Evolutionary conservation across 2,888 invertebrate genomes (phyloP).

Genomic region (Caenorhabditis zanzibari): DNA sequence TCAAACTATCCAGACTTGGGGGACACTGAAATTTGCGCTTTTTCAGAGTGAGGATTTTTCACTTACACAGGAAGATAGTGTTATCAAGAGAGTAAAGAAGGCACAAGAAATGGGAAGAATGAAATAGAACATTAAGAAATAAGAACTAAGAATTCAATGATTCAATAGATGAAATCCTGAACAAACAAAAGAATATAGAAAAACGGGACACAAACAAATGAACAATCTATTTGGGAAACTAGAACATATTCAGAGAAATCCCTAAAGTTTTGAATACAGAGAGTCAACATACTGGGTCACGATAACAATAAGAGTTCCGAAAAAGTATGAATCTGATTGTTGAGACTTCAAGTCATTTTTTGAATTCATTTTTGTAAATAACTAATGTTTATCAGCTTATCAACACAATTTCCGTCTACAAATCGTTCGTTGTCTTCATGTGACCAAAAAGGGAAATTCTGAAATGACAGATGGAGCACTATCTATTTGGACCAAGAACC

Average conservation of each 20-base stretch:
- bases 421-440: not conserved
- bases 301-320: no score
- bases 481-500: no score
- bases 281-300: no score
- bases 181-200: constrained; percentile 31
- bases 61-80: constrained; percentile 4
- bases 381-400: not conserved
- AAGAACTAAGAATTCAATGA: not conserved
- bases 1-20: constrained; percentile 42
- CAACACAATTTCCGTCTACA: not conserved
- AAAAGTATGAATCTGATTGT: no score
- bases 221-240: constrained; percentile 17
- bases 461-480: not conserved
- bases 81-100: not conserved
- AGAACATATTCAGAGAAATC: constrained; percentile 6
- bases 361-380: not conserved
- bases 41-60: no score
- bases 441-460: not conserved
- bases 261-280: no score
- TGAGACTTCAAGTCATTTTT: not conserved
- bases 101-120: constrained; percentile 1
- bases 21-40: constrained; percentile 39
- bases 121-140: not conserved
- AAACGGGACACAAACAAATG: constrained; percentile 42
- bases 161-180: constrained; percentile 17